phyloP scores from a whole-genome alignment of 1,140 invertebrate species.

The Rhopalosiphum maidis region DNA sequence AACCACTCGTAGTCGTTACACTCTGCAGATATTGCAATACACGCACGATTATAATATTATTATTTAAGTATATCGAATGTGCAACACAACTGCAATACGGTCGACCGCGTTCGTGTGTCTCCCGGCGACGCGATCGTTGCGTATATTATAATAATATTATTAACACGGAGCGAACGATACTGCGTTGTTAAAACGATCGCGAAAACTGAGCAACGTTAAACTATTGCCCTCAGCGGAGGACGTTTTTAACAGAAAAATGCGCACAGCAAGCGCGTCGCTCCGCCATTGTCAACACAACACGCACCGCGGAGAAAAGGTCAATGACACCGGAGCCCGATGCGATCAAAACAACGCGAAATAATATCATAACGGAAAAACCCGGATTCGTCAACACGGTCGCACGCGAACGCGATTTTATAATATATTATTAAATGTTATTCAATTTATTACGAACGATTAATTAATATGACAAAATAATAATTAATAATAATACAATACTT shows the following conservation, averaged over 20 bases:
- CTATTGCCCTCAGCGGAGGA: conserved; percentile 33
- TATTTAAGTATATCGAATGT: background rate
- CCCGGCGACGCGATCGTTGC: background rate
- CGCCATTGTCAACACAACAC: conserved; percentile 52
- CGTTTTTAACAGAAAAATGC: conserved; percentile 41
- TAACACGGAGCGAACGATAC: background rate
- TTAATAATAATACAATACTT: background rate
- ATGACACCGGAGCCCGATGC: conserved; percentile 42
- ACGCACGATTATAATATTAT: background rate
- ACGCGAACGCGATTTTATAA: background rate
- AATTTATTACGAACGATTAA: background rate
- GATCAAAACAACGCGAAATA: conserved; percentile 57
- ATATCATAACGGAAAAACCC: conserved; percentile 52
- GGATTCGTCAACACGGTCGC: conserved; percentile 26
- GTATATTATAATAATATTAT: background rate
- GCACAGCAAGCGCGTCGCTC: conserved; percentile 34
- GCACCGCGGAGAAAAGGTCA: conserved; percentile 52
- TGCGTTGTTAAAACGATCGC: background rate
- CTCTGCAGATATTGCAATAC: background rate
- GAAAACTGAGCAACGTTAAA: background rate
- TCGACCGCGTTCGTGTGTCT: background rate
- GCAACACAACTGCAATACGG: background rate
- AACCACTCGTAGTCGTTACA: background rate
- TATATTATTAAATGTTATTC: background rate
- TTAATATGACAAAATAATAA: background rate